These are phyloP conservation scores for Eptatretus burgeri DNA, from an alignment of 2,113 vertebrate species.

Conservation along the genomic window DNA sequence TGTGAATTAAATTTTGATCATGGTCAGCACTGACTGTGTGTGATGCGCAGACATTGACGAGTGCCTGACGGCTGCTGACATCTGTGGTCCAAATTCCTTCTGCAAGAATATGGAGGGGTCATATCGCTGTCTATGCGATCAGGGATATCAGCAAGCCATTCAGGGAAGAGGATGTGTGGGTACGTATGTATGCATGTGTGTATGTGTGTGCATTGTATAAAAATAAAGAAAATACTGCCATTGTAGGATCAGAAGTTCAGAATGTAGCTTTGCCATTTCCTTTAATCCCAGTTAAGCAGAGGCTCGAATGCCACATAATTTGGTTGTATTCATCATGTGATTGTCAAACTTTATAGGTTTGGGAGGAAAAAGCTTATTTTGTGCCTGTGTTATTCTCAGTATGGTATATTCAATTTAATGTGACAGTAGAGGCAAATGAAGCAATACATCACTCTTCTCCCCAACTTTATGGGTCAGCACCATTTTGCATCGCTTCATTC, in stretches of 20 bases:
- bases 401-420: no score
- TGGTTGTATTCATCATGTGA: no score
- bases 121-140: conserved; percentile 63
- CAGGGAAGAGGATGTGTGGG: conserved; percentile 49
- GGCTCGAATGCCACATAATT: no score
- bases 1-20: background rate
- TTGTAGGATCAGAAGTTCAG: no score
- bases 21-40: conserved; percentile 7
- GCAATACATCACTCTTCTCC: conserved; percentile 9
- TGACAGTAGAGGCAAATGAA: conserved; percentile 7
- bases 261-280: no score
- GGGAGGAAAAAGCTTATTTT: no score
- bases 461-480: background rate
- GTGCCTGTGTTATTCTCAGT: no score
- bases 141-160: conserved; percentile 43
- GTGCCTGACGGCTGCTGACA: conserved; percentile 33
- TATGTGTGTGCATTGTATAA: no score
- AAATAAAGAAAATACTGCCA: no score
- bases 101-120: conserved; percentile 69
- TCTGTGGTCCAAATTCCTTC: conserved; percentile 43
- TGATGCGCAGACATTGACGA: conserved; percentile 55
- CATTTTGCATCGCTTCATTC: background rate
- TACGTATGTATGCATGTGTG: conserved; percentile 17
- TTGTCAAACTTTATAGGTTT: no score
- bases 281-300: no score